Base-by-base conservation (phyloP, 37 sponge, comb jelly and placozoan genomes). In the Bolinopsis microptera region DNA sequence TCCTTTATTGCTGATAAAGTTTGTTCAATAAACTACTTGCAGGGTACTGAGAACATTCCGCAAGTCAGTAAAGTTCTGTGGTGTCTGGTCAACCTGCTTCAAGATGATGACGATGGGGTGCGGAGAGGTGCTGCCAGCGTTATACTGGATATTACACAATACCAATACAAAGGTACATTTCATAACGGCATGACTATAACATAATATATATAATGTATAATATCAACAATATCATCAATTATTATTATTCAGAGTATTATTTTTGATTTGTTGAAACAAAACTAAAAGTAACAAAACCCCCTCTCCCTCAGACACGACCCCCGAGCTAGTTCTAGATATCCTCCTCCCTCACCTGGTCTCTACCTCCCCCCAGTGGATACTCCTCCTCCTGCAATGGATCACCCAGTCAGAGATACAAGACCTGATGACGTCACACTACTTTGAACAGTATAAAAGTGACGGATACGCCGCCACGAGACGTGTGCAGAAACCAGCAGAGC, bases 351-450 rank as follows among this genome's bases (percentile, higher is more conserved):
- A 39, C 61, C 61, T 86, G 3, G 8, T 86, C 61, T 26, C 61
- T 5, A 0, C 5, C 16, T 24, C 41, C 61, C 26, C n/a, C 38
- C 31, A 5, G 30, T 40, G 61, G 48, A 39, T 40, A 0, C 90
- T 38, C 27, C n/a, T 1, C 2, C 41, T 86, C 90, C 61, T 86
- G 38, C 30, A 86, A 0, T 86, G 90, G 90, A 26, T 41, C n/a
- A 9, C 23, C 41, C 90, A 41, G 18, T 86, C 90, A 38, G 90
- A 86, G 22, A 24, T 39, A 8, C 90, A 86, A 48, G 90, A 86
- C 24, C 35, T 86, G 40, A 86, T 86, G 61, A 86, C 61, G 41
- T 41, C 61, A 39, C 41, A 41, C 27, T 41, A 41, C 36, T 24
- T 24, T 30, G 0, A 38, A 25, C 61, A 41, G 35, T 86, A 86